These are phyloP conservation scores for Nyctibius grandis DNA, from an alignment of 2,797 vertebrate genomes.

Conservation along the genomic window DNA sequence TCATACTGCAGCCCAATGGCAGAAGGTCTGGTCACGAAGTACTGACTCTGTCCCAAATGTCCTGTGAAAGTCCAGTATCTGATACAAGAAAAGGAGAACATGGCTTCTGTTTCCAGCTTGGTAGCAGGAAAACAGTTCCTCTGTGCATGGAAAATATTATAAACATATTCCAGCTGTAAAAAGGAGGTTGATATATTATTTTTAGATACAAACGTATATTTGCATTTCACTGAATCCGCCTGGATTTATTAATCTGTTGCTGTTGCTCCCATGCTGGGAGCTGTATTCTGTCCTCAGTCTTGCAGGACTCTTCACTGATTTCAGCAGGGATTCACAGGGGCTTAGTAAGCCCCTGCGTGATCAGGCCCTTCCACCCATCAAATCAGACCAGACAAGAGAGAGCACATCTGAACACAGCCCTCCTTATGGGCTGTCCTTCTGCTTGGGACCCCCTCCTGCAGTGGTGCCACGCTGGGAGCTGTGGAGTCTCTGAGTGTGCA, in stretches of 20 bases:
- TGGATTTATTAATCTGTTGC: neutral
- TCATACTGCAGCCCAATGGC: neutral
- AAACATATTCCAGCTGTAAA: neutral
- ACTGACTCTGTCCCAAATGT: neutral
- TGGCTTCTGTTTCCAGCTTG: neutral
- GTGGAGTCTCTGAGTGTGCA: neutral
- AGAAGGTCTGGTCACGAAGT: neutral
- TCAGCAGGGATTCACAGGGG: neutral
- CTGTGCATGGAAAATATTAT: neutral
- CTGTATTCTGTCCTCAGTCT: neutral
- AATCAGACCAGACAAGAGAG: neutral
- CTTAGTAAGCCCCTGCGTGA: neutral
- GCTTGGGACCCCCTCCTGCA: neutral
- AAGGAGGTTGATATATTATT: neutral
- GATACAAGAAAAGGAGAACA: neutral
- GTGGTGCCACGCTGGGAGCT: neutral
- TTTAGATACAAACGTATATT: neutral
- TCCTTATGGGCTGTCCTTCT: neutral
- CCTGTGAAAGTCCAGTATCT: neutral
- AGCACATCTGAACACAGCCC: fast-evolving
- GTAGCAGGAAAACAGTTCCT: neutral
- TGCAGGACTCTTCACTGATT: neutral
- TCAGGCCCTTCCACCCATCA: neutral
- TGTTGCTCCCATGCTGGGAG: neutral
- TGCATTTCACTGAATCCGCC: neutral